Percentiles rank a stretch among this genome's conserved stretches.
phyloP scores from a whole-genome alignment of 2,888 invertebrate species.

The Allolobophora icterica region DNA sequence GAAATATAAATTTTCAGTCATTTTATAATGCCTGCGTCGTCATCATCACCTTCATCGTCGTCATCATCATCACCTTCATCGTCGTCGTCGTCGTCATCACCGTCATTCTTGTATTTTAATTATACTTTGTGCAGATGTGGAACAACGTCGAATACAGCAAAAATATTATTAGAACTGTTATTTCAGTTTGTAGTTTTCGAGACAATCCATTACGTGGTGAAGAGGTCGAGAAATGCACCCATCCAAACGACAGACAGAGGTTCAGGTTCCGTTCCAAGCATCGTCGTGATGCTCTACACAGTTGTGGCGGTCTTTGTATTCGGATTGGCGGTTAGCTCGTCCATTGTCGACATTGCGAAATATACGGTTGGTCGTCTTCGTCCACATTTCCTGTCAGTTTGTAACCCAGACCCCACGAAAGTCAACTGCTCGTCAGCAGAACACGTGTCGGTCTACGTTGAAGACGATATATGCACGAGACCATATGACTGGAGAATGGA shows the following conservation, averaged over 20 bases:
- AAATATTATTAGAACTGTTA: neutral
- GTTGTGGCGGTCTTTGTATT: neutral
- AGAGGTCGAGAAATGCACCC: too few species aligned
- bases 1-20: too few species aligned
- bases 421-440: slow-evolving; percentile 50
- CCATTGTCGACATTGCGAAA: slow-evolving; percentile 88
- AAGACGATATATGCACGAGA: slow-evolving; percentile 25
- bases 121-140: too few species aligned
- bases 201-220: neutral
- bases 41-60: too few species aligned
- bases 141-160: too few species aligned
- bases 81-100: neutral
- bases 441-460: slow-evolving; percentile 70
- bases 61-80: too few species aligned
- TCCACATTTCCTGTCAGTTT: slow-evolving; percentile 90
- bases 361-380: slow-evolving; percentile 85
- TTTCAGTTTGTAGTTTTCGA: neutral
- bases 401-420: slow-evolving; percentile 72
- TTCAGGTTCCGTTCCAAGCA: slow-evolving; percentile 38
- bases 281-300: slow-evolving; percentile 14
- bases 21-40: too few species aligned
- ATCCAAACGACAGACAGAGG: too few species aligned
- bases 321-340: slow-evolving; percentile 70
- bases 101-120: neutral
- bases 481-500: neutral